These are phyloP conservation scores for Drosophila sulfurigaster DNA, from an alignment of 1,140 invertebrate species.

Conservation along the genomic window DNA sequence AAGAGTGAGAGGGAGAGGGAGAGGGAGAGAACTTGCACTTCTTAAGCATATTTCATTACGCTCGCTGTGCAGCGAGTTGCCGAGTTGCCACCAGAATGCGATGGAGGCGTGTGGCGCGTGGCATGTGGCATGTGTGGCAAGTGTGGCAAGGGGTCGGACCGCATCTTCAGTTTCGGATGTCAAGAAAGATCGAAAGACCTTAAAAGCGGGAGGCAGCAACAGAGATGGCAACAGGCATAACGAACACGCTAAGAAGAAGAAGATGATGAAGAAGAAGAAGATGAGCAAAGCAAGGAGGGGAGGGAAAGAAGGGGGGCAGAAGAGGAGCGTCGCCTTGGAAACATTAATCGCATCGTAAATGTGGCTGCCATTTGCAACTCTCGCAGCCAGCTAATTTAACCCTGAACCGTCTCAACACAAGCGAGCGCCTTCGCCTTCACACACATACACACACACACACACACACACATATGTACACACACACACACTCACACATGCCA, in stretches of 20 bases:
- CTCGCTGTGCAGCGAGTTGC: constrained; percentile 45
- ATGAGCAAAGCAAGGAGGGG: not conserved
- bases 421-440: not conserved
- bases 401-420: constrained; percentile 61
- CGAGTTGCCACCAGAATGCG: not conserved
- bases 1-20: not conserved
- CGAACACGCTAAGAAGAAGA: not conserved
- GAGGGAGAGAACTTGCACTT: constrained; percentile 3
- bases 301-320: not conserved
- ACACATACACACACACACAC: constrained; percentile 4
- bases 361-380: constrained; percentile 48
- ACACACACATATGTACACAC: constrained; percentile 37
- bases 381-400: constrained; percentile 75
- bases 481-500: not conserved
- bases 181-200: constrained; percentile 59
- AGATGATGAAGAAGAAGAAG: not conserved
- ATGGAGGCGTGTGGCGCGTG: constrained; percentile 8
- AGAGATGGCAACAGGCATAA: constrained; percentile 30
- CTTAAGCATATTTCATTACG: constrained; percentile 80
- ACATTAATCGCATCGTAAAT: constrained; percentile 73
- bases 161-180: constrained; percentile 66
- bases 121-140: constrained; percentile 5
- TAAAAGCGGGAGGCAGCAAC: not conserved
- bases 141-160: constrained; percentile 20
- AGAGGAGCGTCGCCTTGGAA: constrained; percentile 34